Evolutionary conservation across 2,113 vertebrate genomes (phyloP).

Genomic region (Seriola rivoliana): DNA sequence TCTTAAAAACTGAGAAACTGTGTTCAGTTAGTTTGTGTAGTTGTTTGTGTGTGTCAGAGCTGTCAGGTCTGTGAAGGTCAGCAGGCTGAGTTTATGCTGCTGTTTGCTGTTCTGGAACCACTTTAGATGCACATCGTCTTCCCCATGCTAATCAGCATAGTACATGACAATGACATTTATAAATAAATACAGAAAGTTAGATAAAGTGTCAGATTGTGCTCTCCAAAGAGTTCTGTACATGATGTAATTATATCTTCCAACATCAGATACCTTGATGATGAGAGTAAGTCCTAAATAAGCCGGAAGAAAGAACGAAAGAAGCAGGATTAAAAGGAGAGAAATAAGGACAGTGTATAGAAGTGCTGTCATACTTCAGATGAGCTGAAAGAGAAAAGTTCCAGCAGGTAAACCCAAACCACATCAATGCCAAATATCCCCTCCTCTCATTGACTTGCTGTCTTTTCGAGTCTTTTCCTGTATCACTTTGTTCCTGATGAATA

Average conservation of each 20-base stretch:
- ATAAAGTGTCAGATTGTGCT: conserved; percentile 5
- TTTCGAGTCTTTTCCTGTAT: conserved; percentile 18
- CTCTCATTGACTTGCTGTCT: conserved; percentile 34
- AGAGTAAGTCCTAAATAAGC: conserved; percentile 10
- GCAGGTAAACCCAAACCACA: conserved; percentile 29
- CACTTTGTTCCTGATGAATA: conserved; percentile 30
- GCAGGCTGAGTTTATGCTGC: conserved; percentile 62
- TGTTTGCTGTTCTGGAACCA: conserved; percentile 69
- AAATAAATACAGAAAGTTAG: conserved; percentile 28
- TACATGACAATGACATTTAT: conserved; percentile 26
- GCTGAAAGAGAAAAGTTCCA: conserved; percentile 17
- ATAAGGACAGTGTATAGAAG: background rate
- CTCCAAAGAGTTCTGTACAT: background rate
- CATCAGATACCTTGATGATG: conserved; percentile 25
- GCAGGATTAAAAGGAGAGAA: background rate
- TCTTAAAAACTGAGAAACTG: conserved; percentile 27
- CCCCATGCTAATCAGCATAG: conserved; percentile 66
- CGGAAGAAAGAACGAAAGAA: conserved; percentile 1
- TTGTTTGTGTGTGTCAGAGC: conserved; percentile 51
- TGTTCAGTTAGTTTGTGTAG: background rate
- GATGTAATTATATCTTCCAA: conserved; percentile 11
- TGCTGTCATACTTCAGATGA: conserved; percentile 23
- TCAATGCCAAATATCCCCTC: conserved; percentile 7
- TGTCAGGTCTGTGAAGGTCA: conserved; percentile 75
- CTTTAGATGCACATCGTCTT: conserved; percentile 54